Percentiles rank a stretch among this genome's conserved stretches.
Evolutionary conservation across 2,888 invertebrate genomes (phyloP).

Genomic region (Macrosoma leucophasiata): DNA sequence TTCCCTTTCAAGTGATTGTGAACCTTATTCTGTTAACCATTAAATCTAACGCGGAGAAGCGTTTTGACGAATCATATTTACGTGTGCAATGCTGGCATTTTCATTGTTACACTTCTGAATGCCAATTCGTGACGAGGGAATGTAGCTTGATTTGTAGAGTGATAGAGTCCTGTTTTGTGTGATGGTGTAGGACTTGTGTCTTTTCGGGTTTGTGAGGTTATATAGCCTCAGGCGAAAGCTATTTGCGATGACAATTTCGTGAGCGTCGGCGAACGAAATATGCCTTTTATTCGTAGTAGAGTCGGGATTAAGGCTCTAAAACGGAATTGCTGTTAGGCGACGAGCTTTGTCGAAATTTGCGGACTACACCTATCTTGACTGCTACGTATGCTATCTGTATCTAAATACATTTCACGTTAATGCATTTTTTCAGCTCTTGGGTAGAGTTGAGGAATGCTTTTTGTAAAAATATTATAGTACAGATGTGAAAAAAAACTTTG

Average conservation of each 20-base stretch:
- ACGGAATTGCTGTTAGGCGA: conserved; percentile 68
- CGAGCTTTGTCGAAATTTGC: conserved; percentile 59
- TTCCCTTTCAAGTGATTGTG: conserved; percentile 57
- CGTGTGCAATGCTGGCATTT: conserved; percentile 72
- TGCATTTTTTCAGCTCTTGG: too few relatives aligned
- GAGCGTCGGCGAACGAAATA: conserved; percentile 72
- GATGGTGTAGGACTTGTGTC: conserved; percentile 29
- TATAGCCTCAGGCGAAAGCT: conserved; percentile 64
- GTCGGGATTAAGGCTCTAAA: conserved; percentile 72
- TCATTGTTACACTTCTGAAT: conserved; percentile 69
- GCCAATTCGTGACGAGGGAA: conserved; percentile 12
- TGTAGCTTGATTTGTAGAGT: conserved; percentile 20
- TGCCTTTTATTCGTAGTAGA: conserved; percentile 72
- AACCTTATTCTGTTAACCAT: conserved; percentile 51
- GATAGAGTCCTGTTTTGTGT: conserved; percentile 30
- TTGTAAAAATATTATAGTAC: too few relatives aligned
- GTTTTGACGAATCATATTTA: conserved; percentile 64
- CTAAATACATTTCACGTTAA: too few relatives aligned
- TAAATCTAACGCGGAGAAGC: conserved; percentile 48
- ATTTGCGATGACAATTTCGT: conserved; percentile 76
- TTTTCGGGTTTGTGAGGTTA: conserved; percentile 31
- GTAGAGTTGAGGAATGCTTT: too few relatives aligned
- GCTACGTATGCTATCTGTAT: conserved; percentile 2
- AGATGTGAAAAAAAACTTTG: too few relatives aligned
- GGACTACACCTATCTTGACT: conserved; percentile 48